phyloP scores from a whole-genome alignment of 2,113 vertebrate genomes.

The Chaetodon trifascialis region DNA sequence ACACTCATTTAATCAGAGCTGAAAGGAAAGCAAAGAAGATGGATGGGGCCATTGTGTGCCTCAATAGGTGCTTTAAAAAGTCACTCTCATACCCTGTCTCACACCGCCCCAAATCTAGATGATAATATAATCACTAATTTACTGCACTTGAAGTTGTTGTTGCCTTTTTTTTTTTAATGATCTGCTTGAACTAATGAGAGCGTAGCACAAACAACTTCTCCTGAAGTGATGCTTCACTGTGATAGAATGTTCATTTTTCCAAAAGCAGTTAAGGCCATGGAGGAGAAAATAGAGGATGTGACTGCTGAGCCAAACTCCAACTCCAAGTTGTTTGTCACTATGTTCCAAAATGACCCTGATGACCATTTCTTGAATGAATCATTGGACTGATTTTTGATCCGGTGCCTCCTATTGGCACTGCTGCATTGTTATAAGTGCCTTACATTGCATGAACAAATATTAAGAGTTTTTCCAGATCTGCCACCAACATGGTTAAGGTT shows the following conservation, averaged over 20 bases:
- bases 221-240: conserved; percentile 14
- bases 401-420: no score
- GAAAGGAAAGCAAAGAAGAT: conserved; percentile 80
- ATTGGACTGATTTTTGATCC: neutral
- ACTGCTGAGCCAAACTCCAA: neutral
- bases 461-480: neutral
- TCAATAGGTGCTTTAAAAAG: conserved; percentile 73
- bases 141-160: conserved; percentile 16
- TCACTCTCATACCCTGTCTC: conserved; percentile 33
- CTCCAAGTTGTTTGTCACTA: neutral
- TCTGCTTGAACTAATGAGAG: conserved; percentile 39
- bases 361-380: neutral
- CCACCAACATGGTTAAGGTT: neutral
- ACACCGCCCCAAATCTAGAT: conserved; percentile 36
- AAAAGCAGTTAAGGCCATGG: neutral
- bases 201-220: conserved; percentile 31
- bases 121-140: conserved; percentile 55
- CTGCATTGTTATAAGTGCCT: no score
- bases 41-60: conserved; percentile 70
- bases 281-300: conserved; percentile 13
- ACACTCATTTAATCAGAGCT: conserved; percentile 79
- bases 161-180: conserved; percentile 32
- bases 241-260: conserved; percentile 14
- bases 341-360: neutral
- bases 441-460: neutral